Evolutionary conservation across 2,797 vertebrate genomes (phyloP), one percentile per base, ranked within the genome.

Genomic region (Bufotes viridis): DNA sequence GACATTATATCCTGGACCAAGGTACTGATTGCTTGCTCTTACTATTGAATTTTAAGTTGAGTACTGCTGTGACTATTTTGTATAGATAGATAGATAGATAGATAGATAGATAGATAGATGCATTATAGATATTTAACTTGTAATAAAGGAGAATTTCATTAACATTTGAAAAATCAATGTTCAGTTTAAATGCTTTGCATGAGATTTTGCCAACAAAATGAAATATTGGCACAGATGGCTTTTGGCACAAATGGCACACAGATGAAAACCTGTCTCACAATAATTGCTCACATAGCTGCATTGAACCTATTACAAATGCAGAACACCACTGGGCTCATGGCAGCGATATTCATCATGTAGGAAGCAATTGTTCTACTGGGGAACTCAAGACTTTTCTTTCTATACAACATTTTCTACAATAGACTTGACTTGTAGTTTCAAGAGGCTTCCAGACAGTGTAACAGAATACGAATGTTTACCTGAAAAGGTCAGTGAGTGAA

Each of bases 161-260:
- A 20, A n/a, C 63, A 83, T 72, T 70, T 72, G 13, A 83, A 83
- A 72, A 70, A 72, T 70, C 67, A 69, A 83, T 70, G 49, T 83
- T 83, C 55, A 72, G 70, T 82, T 69, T 82, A 70, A 67, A 82
- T 82, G 81, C 63, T 13, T 82, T 55, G 65, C 49, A 53, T 82
- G 24, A 82, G 65, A 70, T 67, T 67, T 82, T 67, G 81, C 81
- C 81, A 82, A 70, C 81, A 82, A 82, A 82, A 82, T 82, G 81
- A 82, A 82, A 82, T 82, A 82, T 82, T 82, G 63, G 81, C 81
- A 82, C 81, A 82, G 81, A 82, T 82, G 81, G 81, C 65, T 69
- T 82, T 82, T 29, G 81, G 81, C 81, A 82, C 42, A 82, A 82
- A 82, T 82, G 65, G 81, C 63, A 82, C 81, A 82, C 81, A 69